Evolutionary conservation across 2,888 invertebrate species (phyloP), one percentile per base, ranked within the genome.

Genomic region (Mystacides longicornis): DNA sequence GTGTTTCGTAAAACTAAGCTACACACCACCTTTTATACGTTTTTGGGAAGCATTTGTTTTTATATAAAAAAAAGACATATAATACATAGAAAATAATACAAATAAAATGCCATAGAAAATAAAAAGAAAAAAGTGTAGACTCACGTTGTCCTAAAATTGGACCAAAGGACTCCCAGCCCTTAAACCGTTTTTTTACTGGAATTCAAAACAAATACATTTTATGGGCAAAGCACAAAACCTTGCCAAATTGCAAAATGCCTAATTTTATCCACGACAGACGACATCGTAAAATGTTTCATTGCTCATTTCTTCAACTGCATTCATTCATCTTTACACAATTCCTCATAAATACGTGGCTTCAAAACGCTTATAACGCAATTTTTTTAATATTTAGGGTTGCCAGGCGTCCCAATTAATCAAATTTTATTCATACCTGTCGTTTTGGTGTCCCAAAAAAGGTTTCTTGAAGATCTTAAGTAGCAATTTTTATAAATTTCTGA

Each of bases 181-280:
- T 54, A 49, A 43, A 45, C 49, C 45, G 49, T 43, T 54, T 53
- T n/a, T n/a, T 54, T 54, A 54, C 54, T 54, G 54, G 54, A 54
- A 54, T 54, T 54, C 49, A 54, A 54, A 54, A 54, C 54, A 54
- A 54, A 54, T 54, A 54, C 54, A 54, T 54, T 54, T 54, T 54
- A 54, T 54, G 54, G 54, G 54, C 54, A 42, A 54, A 23, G 49
- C 43, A 7, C n/a, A 43, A 20, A 23, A 20, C 52, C 52, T 54
- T 50, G 54, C 54, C 54, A 54, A 54, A 37, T 37, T 37, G 37
- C 37, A 37, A 37, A n/a, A 37, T 37, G 37, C 37, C 7, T n/a
- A 37, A 37, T 7, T 37, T 37, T 37, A 37, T 14, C 37, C 16
- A n/a, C 27, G 37, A 37, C 14, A 37, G 14, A 37, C 37, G 37